phyloP scores from a whole-genome alignment of 2,888 invertebrate species.

The Flexamia atlantica region DNA sequence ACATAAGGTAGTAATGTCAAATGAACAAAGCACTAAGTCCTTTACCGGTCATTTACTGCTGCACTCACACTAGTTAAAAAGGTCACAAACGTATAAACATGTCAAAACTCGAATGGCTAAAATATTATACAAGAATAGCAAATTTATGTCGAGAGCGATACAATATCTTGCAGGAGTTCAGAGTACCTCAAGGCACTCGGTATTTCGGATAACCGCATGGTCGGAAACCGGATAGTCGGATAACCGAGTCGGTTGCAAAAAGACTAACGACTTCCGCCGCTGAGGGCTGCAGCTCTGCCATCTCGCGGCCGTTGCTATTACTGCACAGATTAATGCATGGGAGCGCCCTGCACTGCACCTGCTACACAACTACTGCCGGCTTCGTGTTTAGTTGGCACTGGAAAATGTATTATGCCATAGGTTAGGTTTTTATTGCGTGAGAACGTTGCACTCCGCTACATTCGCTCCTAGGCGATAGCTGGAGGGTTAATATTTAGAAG shows the following conservation, averaged over 20 bases:
- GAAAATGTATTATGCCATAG: background rate
- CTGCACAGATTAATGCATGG: slow-evolving; percentile 34
- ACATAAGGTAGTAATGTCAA: too few species aligned
- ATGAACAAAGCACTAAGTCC: too few species aligned
- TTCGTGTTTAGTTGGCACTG: background rate
- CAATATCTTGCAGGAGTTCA: too few species aligned
- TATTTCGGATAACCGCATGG: too few species aligned
- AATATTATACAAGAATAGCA: too few species aligned
- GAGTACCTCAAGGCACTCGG: too few species aligned
- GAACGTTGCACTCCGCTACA: background rate
- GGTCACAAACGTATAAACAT: too few species aligned
- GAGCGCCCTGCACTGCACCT: background rate
- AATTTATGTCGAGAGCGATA: too few species aligned
- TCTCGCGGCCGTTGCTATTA: background rate
- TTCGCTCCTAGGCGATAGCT: background rate
- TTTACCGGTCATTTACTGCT: too few species aligned
- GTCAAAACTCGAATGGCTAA: too few species aligned
- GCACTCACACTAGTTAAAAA: too few species aligned
- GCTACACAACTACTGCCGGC: slow-evolving; percentile 5
- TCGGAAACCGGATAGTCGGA: too few species aligned
- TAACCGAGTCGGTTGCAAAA: background rate
- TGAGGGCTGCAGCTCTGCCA: background rate
- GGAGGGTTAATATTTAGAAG: background rate
- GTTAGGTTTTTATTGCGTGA: background rate
- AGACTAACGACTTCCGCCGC: slow-evolving; percentile 30